Evolutionary conservation across 2,797 vertebrate genomes (phyloP).

Genomic region (Spinibarbus caldwelli): DNA sequence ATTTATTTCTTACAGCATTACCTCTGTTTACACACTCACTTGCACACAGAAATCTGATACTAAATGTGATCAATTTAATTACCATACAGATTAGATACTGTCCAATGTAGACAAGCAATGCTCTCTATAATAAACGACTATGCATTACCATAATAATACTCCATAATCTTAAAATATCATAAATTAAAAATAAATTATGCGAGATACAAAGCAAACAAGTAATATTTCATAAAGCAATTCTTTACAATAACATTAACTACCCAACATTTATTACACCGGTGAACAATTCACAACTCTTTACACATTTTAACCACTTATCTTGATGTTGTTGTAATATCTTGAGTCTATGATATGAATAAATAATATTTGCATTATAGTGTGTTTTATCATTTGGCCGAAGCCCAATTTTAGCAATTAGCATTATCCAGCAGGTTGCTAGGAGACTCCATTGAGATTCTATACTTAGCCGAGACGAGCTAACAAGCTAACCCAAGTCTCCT

Average conservation of each 20-base stretch:
- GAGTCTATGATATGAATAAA: background rate
- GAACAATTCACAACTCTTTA: background rate
- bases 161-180: background rate
- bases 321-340: background rate
- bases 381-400: background rate
- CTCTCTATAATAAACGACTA: background rate
- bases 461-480: background rate
- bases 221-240: background rate
- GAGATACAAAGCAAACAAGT: background rate
- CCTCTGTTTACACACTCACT: background rate
- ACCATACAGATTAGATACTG: background rate
- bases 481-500: background rate
- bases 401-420: constrained; percentile 30
- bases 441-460: constrained; percentile 24
- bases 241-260: background rate
- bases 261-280: background rate
- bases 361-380: background rate
- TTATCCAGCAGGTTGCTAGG: constrained; percentile 46
- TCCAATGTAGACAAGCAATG: background rate
- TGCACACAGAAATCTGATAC: background rate
- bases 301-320: too few relatives aligned
- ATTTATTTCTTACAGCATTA: background rate
- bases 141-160: background rate
- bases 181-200: too few relatives aligned
- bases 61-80: background rate